Base-by-base conservation (phyloP, 2,888 invertebrate genomes). In the Erannis defoliaria region DNA sequence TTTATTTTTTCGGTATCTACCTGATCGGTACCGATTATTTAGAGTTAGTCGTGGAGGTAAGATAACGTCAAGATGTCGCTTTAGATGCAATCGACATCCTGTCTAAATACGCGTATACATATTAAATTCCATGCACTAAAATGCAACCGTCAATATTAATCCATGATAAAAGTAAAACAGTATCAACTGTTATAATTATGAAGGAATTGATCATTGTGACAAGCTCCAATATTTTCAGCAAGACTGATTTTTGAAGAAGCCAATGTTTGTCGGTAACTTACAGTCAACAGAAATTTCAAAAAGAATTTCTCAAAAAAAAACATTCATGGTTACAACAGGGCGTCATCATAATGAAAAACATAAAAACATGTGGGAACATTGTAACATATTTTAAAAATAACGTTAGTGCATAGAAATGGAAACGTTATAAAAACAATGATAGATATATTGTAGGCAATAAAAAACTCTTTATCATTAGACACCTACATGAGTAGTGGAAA, bases 311-410 rank as follows among this genome's bases (percentile, higher is more conserved):
- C 37, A 10, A 6, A 21, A n/a, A n/a, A n/a, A 57, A 63, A 53
- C 26, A 55, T 55, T 65, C 68, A 69, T 71, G 60, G 63, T 71
- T 68, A 64, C 64, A 62, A 63, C 60, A 57, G 56, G 64, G 50
- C 51, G 68, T 82, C 85, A 84, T 71, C 68, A 59, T 64, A 68
- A 56, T 49, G 43, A 73, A 73, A 72, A 71, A 74, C 82, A 74
- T 83, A 92, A 85, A 86, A 94, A 94, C 88, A 93, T 93, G 82
- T 89, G 93, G 93, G 93, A 93, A 84, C 93, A 93, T 86, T 93
- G 88, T 92, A 91, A 93, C 93, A 93, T 93, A 93, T 93, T 90
- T 89, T 88, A 89, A 89, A 87, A 82, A 80, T 90, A 90, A 92
- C 85, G 80, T 89, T 93, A 93, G 90, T 77, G 85, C 86, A 88